Conservation (phyloP, 2,113 vertebrate genomes). For the Canis aureus region DNA sequence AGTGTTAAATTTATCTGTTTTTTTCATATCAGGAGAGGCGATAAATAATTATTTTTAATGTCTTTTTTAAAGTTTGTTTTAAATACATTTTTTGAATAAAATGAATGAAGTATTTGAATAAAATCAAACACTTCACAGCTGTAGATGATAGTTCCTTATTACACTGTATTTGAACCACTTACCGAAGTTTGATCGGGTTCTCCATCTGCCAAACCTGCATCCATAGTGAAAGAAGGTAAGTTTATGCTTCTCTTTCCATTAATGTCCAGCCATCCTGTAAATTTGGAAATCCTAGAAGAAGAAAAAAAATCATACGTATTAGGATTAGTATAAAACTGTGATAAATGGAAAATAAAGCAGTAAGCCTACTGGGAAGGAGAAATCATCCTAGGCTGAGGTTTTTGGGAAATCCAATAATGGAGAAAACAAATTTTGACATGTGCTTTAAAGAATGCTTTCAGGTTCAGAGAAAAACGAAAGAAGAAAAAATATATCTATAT, state of each 20-base stretch:
- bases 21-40: neutral
- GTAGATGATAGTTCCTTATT: neutral
- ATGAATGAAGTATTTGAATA: neutral
- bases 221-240: conserved; percentile 86
- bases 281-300: conserved; percentile 63
- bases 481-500: neutral
- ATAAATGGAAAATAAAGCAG: conserved; percentile 45
- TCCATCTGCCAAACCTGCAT: conserved; percentile 81
- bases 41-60: conserved; percentile 28
- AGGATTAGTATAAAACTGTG: conserved; percentile 38
- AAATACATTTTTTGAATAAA: conserved; percentile 17
- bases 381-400: conserved; percentile 44
- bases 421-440: neutral
- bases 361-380: neutral
- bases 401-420: neutral
- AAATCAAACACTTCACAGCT: neutral
- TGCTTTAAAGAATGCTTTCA: neutral
- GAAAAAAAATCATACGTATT: conserved; percentile 65
- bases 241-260: conserved; percentile 58
- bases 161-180: conserved; percentile 80
- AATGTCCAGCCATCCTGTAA: conserved; percentile 85
- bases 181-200: conserved; percentile 88
- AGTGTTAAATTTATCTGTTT: neutral
- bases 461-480: neutral
- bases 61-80: neutral